Conservation (phyloP, 2,888 invertebrate genomes). For the Drosophila glabriapex region DNA sequence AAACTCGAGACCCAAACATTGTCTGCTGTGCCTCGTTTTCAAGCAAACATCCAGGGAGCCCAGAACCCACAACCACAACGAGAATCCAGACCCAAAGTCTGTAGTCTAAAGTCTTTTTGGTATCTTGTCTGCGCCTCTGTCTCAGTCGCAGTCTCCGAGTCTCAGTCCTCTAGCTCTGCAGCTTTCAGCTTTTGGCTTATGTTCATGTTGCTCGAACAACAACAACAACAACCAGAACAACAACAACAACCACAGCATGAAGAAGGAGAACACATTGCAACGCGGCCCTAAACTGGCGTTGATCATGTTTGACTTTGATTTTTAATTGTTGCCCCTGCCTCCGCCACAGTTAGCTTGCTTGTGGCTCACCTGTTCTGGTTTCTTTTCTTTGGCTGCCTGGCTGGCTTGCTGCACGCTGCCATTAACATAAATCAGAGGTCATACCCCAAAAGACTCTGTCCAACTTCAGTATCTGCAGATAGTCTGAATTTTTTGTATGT, state of each 20-base stretch:
- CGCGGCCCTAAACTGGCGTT: slow-evolving; percentile 81
- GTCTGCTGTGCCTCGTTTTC: slow-evolving; percentile 44
- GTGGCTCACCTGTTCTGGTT: slow-evolving; percentile 76
- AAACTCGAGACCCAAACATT: slow-evolving; percentile 60
- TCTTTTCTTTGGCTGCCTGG: slow-evolving; percentile 1
- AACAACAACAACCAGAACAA: slow-evolving; percentile 11
- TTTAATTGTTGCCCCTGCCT: slow-evolving; percentile 83
- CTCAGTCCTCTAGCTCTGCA: slow-evolving; percentile 19
- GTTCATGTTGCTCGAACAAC: slow-evolving; percentile 78
- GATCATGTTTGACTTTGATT: slow-evolving; percentile 85
- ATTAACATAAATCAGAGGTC: slow-evolving; percentile 82
- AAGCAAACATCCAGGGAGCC: slow-evolving; percentile 16
- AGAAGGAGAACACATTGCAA: slow-evolving; percentile 61
- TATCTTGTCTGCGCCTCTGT: slow-evolving; percentile 20
- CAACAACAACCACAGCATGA: slow-evolving; percentile 9
- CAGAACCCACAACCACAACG: slow-evolving; percentile 12
- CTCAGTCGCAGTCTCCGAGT: slow-evolving; percentile 25
- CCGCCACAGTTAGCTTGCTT: slow-evolving; percentile 18
- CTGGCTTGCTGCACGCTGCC: slow-evolving; percentile 37
- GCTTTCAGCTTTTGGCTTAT: slow-evolving; percentile 47
- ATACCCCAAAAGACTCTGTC: slow-evolving; percentile 41
- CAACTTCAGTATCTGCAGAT: slow-evolving; percentile 27
- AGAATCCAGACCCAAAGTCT: slow-evolving; percentile 31
- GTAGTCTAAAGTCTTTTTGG: slow-evolving; percentile 30
- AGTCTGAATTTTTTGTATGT: not conserved